Percentiles rank a stretch among this genome's conserved stretches.
phyloP scores from a whole-genome alignment of 2,113 vertebrate species.

The Ascaphus truei region DNA sequence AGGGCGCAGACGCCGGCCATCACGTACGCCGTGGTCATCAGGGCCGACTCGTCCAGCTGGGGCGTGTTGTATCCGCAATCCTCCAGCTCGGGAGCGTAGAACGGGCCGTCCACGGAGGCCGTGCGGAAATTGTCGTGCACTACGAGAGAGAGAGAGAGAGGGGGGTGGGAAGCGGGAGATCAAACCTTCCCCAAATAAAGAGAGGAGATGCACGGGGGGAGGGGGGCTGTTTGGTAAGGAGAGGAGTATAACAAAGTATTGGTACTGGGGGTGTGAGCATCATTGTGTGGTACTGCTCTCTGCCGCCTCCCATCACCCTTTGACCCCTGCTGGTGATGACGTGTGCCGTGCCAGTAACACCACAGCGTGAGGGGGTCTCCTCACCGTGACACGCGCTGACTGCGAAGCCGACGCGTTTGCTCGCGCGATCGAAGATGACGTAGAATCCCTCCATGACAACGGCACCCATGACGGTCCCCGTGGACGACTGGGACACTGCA shows the following conservation, averaged over 20 bases:
- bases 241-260: too few species aligned
- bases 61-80: conserved; percentile 98
- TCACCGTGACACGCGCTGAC: conserved; percentile 94
- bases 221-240: too few species aligned
- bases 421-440: conserved; percentile 88
- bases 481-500: conserved; percentile 93
- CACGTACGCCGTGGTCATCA: conserved; percentile 97
- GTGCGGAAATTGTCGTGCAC: conserved; percentile 90
- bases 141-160: conserved; percentile 29
- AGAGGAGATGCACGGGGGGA: too few species aligned
- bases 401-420: conserved; percentile 89
- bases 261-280: too few species aligned
- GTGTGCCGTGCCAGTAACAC: not conserved
- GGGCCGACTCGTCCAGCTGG: conserved; percentile 94
- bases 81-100: conserved; percentile 80
- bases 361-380: conserved; percentile 46
- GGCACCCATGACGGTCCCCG: conserved; percentile 92
- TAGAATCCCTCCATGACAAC: conserved; percentile 99
- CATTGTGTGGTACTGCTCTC: too few species aligned
- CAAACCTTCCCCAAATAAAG: too few species aligned
- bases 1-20: conserved; percentile 97
- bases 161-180: too few species aligned
- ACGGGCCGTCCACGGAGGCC: conserved; percentile 83
- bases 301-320: too few species aligned
- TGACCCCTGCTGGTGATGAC: not conserved